Percentiles rank a stretch among this genome's conserved stretches.
phyloP scores from a whole-genome alignment of 1,140 invertebrate species.

The Pachypeltis micranthus region DNA sequence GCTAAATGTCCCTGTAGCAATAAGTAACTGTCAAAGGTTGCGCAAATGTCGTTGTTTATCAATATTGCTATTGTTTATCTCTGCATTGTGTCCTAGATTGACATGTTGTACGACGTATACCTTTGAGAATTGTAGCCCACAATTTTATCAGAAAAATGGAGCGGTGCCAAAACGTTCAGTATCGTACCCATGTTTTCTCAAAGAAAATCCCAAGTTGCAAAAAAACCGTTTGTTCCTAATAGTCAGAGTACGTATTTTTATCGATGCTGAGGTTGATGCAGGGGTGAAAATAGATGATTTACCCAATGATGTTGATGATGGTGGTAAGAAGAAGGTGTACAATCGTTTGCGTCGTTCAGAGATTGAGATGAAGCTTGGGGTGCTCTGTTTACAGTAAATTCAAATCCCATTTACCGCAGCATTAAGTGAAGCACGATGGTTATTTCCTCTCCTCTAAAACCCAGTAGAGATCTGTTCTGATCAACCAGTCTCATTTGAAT shows the following conservation, averaged over 20 bases:
- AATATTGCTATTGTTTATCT: neutral
- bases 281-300: neutral
- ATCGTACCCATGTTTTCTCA: neutral
- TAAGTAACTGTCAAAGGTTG: no score
- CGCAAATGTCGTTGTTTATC: neutral
- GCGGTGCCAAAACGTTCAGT: neutral
- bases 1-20: neutral
- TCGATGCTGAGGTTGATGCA: neutral
- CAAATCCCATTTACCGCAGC: neutral
- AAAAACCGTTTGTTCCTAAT: neutral
- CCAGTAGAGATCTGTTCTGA: neutral
- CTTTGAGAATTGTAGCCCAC: neutral
- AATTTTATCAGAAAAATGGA: neutral
- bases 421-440: neutral
- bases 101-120: neutral
- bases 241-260: neutral
- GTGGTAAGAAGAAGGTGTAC: no score
- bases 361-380: no score
- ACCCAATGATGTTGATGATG: no score
- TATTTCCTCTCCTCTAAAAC: neutral
- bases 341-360: no score
- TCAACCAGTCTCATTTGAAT: neutral
- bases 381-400: neutral
- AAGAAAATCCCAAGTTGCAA: neutral
- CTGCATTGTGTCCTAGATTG: neutral